Conservation (phyloP, 2,113 vertebrate species). For the Nibea coibor region DNA sequence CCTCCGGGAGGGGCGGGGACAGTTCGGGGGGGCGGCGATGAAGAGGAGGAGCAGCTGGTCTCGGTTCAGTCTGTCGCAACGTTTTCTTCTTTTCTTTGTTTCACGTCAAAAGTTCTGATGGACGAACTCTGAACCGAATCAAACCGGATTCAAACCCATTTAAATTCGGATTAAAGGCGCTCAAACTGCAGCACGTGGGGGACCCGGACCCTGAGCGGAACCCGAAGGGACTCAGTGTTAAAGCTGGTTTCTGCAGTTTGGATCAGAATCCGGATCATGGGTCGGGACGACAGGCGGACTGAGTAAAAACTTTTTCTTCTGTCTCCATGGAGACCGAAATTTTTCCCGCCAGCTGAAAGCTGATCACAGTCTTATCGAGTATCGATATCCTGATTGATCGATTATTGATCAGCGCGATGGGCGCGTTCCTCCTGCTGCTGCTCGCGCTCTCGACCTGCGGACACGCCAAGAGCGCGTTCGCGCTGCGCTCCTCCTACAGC, state of each 20-base stretch:
- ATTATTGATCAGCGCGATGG: slow-evolving; percentile 57
- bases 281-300: slow-evolving; percentile 16
- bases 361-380: slow-evolving; percentile 7
- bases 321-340: slow-evolving; percentile 41
- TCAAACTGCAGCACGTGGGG: neutral
- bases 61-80: slow-evolving; percentile 72
- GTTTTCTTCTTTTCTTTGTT: slow-evolving; percentile 71
- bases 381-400: slow-evolving; percentile 30
- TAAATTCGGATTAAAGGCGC: neutral
- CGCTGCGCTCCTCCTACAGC: slow-evolving; percentile 67
- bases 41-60: slow-evolving; percentile 73
- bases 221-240: neutral
- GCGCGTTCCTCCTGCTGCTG: slow-evolving; percentile 50
- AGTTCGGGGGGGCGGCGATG: slow-evolving; percentile 52
- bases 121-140: neutral
- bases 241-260: slow-evolving; percentile 11
- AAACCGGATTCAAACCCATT: neutral
- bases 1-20: slow-evolving; percentile 65
- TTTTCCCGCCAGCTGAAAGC: slow-evolving; percentile 25
- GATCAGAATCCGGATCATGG: slow-evolving; percentile 46
- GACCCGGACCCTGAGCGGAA: neutral
- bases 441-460: slow-evolving; percentile 66
- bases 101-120: slow-evolving; percentile 50
- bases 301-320: neutral
- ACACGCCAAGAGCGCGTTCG: slow-evolving; percentile 66